Evolutionary conservation across 2,797 vertebrate species (phyloP).

Genomic region (Lepilemur septentrionalis): DNA sequence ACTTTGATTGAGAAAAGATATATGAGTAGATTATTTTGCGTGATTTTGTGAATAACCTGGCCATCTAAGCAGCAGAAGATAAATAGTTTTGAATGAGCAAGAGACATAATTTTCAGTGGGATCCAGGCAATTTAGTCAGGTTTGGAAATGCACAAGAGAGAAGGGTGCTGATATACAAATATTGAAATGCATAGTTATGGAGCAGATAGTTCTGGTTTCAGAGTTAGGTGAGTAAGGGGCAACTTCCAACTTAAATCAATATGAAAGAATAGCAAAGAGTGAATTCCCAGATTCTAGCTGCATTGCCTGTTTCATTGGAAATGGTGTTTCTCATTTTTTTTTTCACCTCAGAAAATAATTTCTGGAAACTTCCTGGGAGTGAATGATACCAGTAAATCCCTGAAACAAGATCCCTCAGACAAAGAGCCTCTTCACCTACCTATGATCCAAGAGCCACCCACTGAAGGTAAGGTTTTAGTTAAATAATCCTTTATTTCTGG

Average conservation of each 20-base stretch:
- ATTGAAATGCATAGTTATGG: neutral
- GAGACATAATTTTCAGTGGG: neutral
- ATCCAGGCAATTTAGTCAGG: neutral
- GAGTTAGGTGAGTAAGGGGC: neutral
- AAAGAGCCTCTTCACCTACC: neutral
- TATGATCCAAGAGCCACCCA: neutral
- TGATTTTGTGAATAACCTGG: neutral
- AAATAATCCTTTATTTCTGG: neutral
- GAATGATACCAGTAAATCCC: neutral
- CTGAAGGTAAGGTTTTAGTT: slow-evolving; percentile 22
- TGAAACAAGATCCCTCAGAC: neutral
- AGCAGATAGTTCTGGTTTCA: neutral
- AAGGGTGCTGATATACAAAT: neutral
- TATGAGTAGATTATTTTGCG: neutral
- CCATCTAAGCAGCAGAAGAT: neutral
- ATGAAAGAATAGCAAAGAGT: neutral
- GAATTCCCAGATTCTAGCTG: neutral
- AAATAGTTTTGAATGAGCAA: neutral
- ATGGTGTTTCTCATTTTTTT: neutral
- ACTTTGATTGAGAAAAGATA: neutral
- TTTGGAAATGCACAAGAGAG: neutral
- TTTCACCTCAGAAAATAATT: neutral
- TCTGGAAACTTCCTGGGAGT: neutral
- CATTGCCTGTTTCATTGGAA: neutral
- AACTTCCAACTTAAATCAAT: neutral